phyloP scores from a whole-genome alignment of 2,888 invertebrate species.

The Cremastinae sp. region DNA sequence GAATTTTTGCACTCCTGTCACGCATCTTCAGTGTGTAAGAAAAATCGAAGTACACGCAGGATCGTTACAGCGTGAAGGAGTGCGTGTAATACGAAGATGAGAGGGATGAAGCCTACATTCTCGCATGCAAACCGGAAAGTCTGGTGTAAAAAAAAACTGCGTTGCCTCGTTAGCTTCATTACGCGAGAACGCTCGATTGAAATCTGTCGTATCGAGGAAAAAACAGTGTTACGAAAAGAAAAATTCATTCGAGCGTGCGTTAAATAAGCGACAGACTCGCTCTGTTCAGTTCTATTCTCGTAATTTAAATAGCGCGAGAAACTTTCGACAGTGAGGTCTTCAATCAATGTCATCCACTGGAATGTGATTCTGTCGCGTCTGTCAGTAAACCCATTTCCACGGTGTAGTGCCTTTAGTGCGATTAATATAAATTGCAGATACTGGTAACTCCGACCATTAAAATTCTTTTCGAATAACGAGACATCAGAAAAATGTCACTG shows the following conservation, averaged over 20 bases:
- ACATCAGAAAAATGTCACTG: no score
- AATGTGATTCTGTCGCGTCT: neutral
- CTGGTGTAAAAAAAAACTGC: slow-evolving; percentile 10
- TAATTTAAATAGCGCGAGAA: slow-evolving; percentile 1
- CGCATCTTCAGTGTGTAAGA: neutral
- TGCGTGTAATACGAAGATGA: slow-evolving; percentile 38
- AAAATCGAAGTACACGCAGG: neutral
- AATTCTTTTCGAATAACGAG: no score
- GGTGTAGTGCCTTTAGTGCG: no score
- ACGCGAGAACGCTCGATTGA: neutral
- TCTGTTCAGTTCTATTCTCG: neutral
- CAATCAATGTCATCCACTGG: slow-evolving; percentile 6
- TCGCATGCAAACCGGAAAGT: neutral
- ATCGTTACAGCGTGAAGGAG: slow-evolving; percentile 36
- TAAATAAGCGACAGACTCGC: neutral
- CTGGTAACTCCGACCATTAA: no score
- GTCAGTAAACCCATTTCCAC: no score
- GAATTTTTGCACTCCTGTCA: no score
- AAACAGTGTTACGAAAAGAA: slow-evolving; percentile 10
- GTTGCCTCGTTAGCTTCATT: slow-evolving; percentile 14
- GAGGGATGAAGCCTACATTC: slow-evolving; percentile 17
- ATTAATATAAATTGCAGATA: no score
- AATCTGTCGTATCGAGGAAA: slow-evolving; percentile 4
- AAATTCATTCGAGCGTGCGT: neutral
- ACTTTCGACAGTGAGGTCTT: neutral